phyloP scores from a whole-genome alignment of 2,113 vertebrate species.

The Bettongia penicillata region DNA sequence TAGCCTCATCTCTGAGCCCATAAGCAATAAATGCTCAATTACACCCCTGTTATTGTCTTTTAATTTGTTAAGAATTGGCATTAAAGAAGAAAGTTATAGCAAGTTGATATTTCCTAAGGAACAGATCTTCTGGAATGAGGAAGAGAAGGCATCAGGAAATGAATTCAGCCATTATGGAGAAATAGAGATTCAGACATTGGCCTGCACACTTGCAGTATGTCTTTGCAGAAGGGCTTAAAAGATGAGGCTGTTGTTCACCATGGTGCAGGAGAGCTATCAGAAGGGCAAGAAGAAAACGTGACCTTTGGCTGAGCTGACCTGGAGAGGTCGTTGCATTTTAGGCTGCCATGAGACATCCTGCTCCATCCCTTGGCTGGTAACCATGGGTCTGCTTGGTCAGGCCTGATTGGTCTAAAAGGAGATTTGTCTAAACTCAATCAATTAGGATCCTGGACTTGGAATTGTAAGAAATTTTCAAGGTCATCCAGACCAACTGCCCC shows the following conservation, averaged over 20 bases:
- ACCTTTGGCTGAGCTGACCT: rapidly evolving
- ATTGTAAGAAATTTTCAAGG: background rate
- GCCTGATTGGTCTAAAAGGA: too few relatives aligned
- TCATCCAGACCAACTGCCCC: background rate
- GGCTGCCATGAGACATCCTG: background rate
- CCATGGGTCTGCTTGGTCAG: too few relatives aligned
- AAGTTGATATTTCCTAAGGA: conserved; percentile 71
- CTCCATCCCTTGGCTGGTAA: background rate
- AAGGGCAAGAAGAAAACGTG: background rate
- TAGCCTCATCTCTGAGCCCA: conserved; percentile 79
- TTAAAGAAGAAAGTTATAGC: conserved; percentile 68
- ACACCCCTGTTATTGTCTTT: conserved; percentile 83
- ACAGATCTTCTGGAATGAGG: background rate
- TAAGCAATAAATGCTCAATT: conserved; percentile 83
- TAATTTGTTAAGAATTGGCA: conserved; percentile 82
- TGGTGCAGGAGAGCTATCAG: background rate
- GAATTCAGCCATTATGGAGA: background rate
- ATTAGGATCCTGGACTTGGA: background rate
- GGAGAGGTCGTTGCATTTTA: background rate
- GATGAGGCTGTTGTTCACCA: too few relatives aligned
- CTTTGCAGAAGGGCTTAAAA: too few relatives aligned
- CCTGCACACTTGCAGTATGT: background rate
- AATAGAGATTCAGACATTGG: rapidly evolving
- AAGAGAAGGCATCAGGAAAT: background rate
- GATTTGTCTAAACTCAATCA: background rate